These are phyloP conservation scores for Beroe forskalii DNA, from an alignment of 37 sponge, comb jelly and placozoan genomes.

Conservation along the genomic window DNA sequence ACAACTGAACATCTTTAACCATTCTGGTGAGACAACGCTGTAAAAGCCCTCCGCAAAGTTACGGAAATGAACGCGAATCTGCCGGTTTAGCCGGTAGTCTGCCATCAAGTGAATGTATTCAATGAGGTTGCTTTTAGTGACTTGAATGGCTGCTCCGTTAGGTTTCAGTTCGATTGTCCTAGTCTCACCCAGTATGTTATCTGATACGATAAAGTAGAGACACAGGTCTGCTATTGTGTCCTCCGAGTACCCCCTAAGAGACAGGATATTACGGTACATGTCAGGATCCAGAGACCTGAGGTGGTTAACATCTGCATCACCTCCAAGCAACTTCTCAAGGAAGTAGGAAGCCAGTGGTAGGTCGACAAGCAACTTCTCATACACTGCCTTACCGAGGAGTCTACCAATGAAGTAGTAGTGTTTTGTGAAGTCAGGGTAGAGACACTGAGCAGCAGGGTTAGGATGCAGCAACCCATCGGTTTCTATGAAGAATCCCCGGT, in stretches of 20 bases:
- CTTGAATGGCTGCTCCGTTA: constrained; percentile 73
- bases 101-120: constrained; percentile 87
- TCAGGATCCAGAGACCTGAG: constrained; percentile 88
- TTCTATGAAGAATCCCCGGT: constrained; percentile 59
- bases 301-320: constrained; percentile 77
- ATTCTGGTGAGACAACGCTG: constrained; percentile 73
- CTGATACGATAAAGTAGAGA: constrained; percentile 3
- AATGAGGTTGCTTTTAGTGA: constrained; percentile 76
- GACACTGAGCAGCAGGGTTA: constrained; percentile 20
- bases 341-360: constrained; percentile 90
- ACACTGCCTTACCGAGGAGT: constrained; percentile 86
- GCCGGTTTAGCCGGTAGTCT: constrained; percentile 79
- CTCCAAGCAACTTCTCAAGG: constrained; percentile 74
- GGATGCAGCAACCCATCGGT: constrained; percentile 56
- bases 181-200: constrained; percentile 21
- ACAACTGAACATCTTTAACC: constrained; percentile 81
- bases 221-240: constrained; percentile 53
- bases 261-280: constrained; percentile 71
- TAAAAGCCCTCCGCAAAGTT: constrained; percentile 77
- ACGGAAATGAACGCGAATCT: constrained; percentile 70
- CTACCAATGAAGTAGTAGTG: constrained; percentile 88
- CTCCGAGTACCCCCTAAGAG: neutral
- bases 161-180: constrained; percentile 74
- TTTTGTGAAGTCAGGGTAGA: constrained; percentile 69
- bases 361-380: constrained; percentile 81